phyloP scores from a whole-genome alignment of 2,888 invertebrate species.

The Chironomus riparius region DNA sequence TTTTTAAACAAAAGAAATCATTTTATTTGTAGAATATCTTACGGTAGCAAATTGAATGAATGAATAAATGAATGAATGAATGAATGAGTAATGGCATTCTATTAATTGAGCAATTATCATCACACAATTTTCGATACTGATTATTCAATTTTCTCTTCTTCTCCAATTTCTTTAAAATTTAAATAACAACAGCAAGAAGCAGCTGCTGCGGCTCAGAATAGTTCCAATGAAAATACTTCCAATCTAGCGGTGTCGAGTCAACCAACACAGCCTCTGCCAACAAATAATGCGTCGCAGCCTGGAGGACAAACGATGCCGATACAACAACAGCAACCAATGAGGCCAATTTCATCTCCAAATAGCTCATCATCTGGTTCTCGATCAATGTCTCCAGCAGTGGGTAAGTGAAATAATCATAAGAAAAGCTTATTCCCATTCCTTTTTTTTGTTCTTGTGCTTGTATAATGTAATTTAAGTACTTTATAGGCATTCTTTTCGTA shows the following conservation, averaged over 20 bases:
- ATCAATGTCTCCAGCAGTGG: conserved; percentile 96
- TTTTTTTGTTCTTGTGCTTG: too few relatives aligned
- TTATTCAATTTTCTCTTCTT: not conserved
- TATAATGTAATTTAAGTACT: too few relatives aligned
- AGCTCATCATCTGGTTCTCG: conserved; percentile 89
- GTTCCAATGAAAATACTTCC: conserved; percentile 10
- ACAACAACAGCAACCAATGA: conserved; percentile 59
- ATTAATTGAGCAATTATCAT: not conserved
- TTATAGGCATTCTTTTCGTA: not conserved
- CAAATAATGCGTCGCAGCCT: conserved; percentile 9
- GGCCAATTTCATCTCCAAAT: conserved; percentile 87
- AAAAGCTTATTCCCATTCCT: not conserved
- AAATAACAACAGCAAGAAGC: conserved; percentile 15
- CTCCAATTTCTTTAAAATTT: not conserved
- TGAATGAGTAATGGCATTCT: not conserved
- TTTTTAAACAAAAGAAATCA: conserved; percentile 1
- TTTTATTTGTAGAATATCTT: not conserved
- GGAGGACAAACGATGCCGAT: conserved; percentile 35
- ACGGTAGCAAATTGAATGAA: not conserved
- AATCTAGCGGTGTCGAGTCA: conserved; percentile 9
- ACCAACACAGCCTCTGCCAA: conserved; percentile 6
- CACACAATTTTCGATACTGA: not conserved
- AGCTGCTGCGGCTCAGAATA: conserved; percentile 25
- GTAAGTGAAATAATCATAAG: conserved; percentile 50
- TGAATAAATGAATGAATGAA: conserved; percentile 13